Conservation (phyloP, 2,888 invertebrate genomes). For the Flabesymbios commensalis region DNA sequence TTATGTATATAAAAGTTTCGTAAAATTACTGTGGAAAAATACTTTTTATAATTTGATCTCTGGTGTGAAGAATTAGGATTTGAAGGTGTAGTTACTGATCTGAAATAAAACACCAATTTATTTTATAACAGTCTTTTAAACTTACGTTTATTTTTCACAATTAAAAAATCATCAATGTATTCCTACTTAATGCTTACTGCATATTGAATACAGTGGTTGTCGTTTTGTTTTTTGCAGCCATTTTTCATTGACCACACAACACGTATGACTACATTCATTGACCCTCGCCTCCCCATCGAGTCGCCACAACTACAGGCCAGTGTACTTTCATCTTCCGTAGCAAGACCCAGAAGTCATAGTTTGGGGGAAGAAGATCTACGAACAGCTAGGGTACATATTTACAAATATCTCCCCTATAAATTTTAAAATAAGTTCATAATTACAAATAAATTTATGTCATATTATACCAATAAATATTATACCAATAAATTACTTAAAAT, state of each 20-base stretch:
- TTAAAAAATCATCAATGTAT: neutral
- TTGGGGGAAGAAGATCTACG: slow-evolving; percentile 16
- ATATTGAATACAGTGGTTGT: neutral
- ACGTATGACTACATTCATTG: slow-evolving; percentile 93
- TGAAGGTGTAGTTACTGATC: no score
- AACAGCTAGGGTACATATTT: slow-evolving; percentile 1
- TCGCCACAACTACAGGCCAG: slow-evolving; percentile 1
- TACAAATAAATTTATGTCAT: no score
- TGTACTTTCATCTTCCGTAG: slow-evolving; percentile 2
- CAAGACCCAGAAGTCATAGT: slow-evolving; percentile 23
- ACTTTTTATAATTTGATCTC: no score
- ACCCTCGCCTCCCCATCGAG: slow-evolving; percentile 91
- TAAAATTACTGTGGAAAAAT: no score
- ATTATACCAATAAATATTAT: no score
- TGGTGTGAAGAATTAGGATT: no score
- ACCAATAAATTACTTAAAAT: no score
- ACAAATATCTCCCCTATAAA: no score
- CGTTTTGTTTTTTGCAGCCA: slow-evolving; percentile 61
- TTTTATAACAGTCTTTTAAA: no score
- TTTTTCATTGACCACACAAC: slow-evolving; percentile 96
- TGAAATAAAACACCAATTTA: no score
- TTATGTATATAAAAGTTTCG: no score
- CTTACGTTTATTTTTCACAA: slow-evolving; percentile 26
- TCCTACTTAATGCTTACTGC: neutral
- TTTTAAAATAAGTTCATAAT: no score